These are phyloP conservation scores for Penaeus japonicus DNA, from an alignment of 1,140 invertebrate species.

Conservation along the genomic window DNA sequence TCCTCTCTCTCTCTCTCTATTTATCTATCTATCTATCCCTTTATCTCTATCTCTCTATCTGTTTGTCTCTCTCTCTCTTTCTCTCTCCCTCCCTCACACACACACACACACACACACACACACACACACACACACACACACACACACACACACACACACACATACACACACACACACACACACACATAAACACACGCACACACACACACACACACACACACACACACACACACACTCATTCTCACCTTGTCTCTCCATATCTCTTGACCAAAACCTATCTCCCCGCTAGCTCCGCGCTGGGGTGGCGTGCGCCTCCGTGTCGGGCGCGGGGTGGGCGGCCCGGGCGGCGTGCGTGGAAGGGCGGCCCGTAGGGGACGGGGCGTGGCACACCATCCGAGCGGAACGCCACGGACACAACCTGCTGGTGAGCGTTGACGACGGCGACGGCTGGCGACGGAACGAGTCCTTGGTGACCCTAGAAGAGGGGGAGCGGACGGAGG, in stretches of 20 bases:
- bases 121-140: too few relatives aligned
- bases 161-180: not conserved
- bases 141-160: not conserved
- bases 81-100: too few relatives aligned
- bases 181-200: not conserved
- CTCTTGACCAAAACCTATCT: not conserved
- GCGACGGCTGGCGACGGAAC: constrained; percentile 14
- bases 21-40: too few relatives aligned
- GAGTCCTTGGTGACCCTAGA: not conserved
- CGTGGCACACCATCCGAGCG: constrained; percentile 91
- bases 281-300: not conserved
- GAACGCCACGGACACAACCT: constrained; percentile 74
- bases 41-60: too few relatives aligned
- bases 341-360: constrained; percentile 26
- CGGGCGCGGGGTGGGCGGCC: not conserved
- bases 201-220: not conserved
- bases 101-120: too few relatives aligned
- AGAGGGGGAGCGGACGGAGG: not conserved
- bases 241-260: not conserved
- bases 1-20: too few relatives aligned
- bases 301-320: not conserved
- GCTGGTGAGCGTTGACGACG: constrained; percentile 21
- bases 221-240: too few relatives aligned
- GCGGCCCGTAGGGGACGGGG: constrained; percentile 85
- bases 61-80: too few relatives aligned